A percentile compares a stretch with the other conserved stretches of the same genome.
Evolutionary conservation across 2,113 vertebrate species (phyloP).

Genomic region (Cygnus buccinator): DNA sequence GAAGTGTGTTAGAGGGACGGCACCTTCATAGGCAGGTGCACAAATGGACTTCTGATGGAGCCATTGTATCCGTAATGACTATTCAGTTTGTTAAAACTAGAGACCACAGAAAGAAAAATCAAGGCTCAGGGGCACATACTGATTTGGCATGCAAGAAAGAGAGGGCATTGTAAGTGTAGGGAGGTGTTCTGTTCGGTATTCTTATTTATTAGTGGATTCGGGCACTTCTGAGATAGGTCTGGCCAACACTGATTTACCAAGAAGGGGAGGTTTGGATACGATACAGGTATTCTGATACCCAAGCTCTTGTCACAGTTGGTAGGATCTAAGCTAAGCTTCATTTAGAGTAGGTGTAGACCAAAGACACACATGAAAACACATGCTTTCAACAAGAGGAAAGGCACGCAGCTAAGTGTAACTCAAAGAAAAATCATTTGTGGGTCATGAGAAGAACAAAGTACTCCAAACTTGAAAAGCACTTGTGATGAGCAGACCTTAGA

Average conservation of each 20-base stretch:
- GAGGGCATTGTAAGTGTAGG: not conserved
- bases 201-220: not conserved
- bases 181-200: not conserved
- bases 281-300: not conserved
- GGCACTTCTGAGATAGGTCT: not conserved
- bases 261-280: not conserved
- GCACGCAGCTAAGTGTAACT: not conserved
- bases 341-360: no score
- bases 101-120: not conserved
- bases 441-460: not conserved
- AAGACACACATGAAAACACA: not conserved
- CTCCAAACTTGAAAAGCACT: constrained; percentile 9
- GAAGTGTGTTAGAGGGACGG: not conserved
- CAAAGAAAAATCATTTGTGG: not conserved
- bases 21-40: not conserved
- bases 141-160: not conserved
- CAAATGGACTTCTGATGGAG: not conserved
- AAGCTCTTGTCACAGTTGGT: not conserved
- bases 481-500: constrained; percentile 52
- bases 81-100: not conserved
- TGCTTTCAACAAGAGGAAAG: not conserved
- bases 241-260: not conserved
- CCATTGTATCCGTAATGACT: rapidly evolving
- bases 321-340: not conserved
- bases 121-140: not conserved